Evolutionary conservation across 2,113 vertebrate species (phyloP), one percentile per base, ranked within the genome.

Genomic region (Cottus gobio): DNA sequence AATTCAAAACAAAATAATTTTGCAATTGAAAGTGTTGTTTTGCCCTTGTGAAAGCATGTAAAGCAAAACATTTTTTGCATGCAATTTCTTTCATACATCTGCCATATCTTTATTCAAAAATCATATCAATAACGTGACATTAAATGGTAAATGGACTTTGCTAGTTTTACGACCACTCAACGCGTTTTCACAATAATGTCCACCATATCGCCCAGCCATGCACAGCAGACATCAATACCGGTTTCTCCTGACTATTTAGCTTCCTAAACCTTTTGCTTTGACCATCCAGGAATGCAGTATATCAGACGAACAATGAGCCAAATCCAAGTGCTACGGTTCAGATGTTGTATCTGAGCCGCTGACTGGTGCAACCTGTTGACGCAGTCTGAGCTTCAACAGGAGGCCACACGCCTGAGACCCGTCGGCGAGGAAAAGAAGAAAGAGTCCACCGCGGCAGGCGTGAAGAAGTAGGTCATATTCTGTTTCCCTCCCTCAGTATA

Each of bases 391-490:
- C 50, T 42, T 36, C 8, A 42, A 80, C 92, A 88, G 75, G 89
- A 78, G 0, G n/a, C 62, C 81, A 80, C 90, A 91, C 7, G 88
- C 42, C 74, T 80, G 31, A 75, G 44, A 31, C 69, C 37, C 4
- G 0, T 31, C 57, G 58, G 52, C 3, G 28, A 3, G 2, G 1
- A 13, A 58, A 6, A 50, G 16, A 9, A 42, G 44, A 88, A 75
- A 70, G 0, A 75, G 82, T 84, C 84, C 9, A 77, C 58, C 69
- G 52, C 76, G 28, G 30, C 30, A 42, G 4, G 37, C 9, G 3
- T 70, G 30, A 15, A 46, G 61, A 90, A 86, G 12, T 83, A 85
- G 77, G 83, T 88, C 78, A 87, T 3, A 62, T 50, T 7, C 24
- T 26, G 22, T 11, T 30, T 48, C 16, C 10, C 37, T 46, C 16